Evolutionary conservation across 2,888 invertebrate species (phyloP), one percentile per base, ranked within the genome.

Genomic region (Luperina testacea): DNA sequence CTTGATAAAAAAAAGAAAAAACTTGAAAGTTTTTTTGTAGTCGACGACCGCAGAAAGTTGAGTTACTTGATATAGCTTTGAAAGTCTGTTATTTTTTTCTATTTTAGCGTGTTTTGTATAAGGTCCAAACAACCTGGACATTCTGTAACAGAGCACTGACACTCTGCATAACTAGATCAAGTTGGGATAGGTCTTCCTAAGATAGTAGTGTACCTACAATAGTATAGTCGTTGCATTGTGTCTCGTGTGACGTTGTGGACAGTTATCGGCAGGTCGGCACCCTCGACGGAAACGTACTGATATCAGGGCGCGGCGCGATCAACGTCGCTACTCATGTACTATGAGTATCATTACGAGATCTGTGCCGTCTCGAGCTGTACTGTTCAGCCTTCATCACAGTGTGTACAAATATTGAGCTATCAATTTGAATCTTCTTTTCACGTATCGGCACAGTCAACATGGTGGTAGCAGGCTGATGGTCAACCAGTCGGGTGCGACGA

Each of bases 251-350:
- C 81, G 73, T 57, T 13, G 27, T 15, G 48, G 27, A 63, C 38
- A 81, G 45, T 83, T 88, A 89, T 85, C 88, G 38, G 32, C 73
- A 77, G 89, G 88, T 89, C 86, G 83, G 78, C 83, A 89, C 83
- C 90, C 88, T 78, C 79, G 69, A 45, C 83, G 86, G 89, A 82
- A 85, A 79, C 78, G 32, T 65, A 42, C 48, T 61, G 75, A 45
- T 82, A 84, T 76, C 77, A 42, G 42, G 8, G 13, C 67, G 32
- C 59, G 61, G 45, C n/a, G 38, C 72, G 74, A 77, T 65, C 74
- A 48, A 48, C 27, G 45, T 38, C 24, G 69, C 45, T 13, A 32
- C 48, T 32, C 32, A 20, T 64, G 38, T 65, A 59, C 15, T 59
- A 32, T 15, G 63, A 70, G 51, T 81, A 59, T 84, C 45, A 45